Percentiles rank a stretch among this genome's conserved stretches.
phyloP scores from a whole-genome alignment of 2,888 invertebrate species.

The Scaptomyza parva region DNA sequence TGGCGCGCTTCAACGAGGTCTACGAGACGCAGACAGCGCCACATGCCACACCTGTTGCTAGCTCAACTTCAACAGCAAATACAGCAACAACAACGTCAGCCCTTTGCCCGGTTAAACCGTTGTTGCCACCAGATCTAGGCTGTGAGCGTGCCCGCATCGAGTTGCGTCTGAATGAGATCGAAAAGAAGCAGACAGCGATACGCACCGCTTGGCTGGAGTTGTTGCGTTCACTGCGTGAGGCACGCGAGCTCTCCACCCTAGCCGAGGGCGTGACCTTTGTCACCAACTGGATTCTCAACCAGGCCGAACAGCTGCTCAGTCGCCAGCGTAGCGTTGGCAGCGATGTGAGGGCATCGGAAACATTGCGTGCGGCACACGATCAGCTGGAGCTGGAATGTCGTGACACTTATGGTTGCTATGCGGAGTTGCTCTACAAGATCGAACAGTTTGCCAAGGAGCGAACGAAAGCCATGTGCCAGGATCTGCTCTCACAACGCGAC shows the following conservation, averaged over 20 bases:
- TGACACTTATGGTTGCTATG: slow-evolving; percentile 92
- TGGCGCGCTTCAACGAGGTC: slow-evolving; percentile 83
- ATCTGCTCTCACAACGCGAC: slow-evolving; percentile 90
- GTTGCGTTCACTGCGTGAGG: slow-evolving; percentile 87
- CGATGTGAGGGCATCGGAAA: slow-evolving; percentile 90
- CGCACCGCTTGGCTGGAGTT: slow-evolving; percentile 87
- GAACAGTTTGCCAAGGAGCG: slow-evolving; percentile 86
- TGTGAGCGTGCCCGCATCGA: slow-evolving; percentile 88
- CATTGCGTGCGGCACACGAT: slow-evolving; percentile 90
- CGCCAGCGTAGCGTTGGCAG: slow-evolving; percentile 90
- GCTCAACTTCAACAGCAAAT: slow-evolving; percentile 25
- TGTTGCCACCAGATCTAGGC: slow-evolving; percentile 87
- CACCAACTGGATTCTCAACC: slow-evolving; percentile 91
- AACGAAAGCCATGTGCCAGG: slow-evolving; percentile 85
- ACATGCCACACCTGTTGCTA: slow-evolving; percentile 41
- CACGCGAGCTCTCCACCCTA: slow-evolving; percentile 87
- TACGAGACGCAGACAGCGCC: slow-evolving; percentile 68
- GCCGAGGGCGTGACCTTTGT: slow-evolving; percentile 89
- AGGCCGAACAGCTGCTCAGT: slow-evolving; percentile 90
- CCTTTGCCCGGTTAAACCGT: slow-evolving; percentile 42
- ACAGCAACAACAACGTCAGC: slow-evolving; percentile 25
- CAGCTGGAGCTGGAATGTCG: slow-evolving; percentile 91
- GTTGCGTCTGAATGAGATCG: slow-evolving; percentile 86
- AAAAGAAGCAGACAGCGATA: slow-evolving; percentile 87
- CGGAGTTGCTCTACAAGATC: slow-evolving; percentile 90